Conservation (phyloP, 2,113 vertebrate species). For the Uropsilus gracilis region DNA sequence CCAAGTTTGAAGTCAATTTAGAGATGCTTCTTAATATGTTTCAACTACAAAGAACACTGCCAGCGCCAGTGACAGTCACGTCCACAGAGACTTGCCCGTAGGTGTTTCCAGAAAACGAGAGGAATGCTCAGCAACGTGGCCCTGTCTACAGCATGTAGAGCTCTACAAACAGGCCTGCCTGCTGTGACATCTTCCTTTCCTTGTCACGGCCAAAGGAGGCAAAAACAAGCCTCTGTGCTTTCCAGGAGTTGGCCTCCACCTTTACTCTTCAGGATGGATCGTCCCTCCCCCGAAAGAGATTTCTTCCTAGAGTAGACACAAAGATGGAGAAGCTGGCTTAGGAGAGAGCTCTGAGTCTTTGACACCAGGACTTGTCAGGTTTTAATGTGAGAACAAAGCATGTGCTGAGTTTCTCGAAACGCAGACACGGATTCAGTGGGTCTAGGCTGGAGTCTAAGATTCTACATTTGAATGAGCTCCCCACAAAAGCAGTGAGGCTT, state of each 20-base stretch:
- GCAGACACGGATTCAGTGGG: not conserved
- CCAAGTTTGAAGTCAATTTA: conserved; percentile 30
- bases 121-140: not conserved
- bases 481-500: not conserved
- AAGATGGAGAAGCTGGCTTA: not conserved
- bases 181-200: not conserved
- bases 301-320: not conserved
- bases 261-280: not conserved
- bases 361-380: not conserved
- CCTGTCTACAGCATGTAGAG: not conserved
- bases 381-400: not conserved
- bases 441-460: not conserved
- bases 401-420: not conserved
- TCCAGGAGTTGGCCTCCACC: not conserved
- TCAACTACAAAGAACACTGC: conserved; percentile 41
- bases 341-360: too few relatives aligned
- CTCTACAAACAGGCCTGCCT: not conserved
- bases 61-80: conserved; percentile 14
- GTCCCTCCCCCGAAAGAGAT: not conserved
- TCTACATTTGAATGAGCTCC: not conserved
- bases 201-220: not conserved
- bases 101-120: conserved; percentile 5
- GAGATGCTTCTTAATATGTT: not conserved
- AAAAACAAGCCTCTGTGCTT: not conserved
- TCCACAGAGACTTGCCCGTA: not conserved